phyloP scores from a whole-genome alignment of 2,113 vertebrate species.

The Mixornis gularis region DNA sequence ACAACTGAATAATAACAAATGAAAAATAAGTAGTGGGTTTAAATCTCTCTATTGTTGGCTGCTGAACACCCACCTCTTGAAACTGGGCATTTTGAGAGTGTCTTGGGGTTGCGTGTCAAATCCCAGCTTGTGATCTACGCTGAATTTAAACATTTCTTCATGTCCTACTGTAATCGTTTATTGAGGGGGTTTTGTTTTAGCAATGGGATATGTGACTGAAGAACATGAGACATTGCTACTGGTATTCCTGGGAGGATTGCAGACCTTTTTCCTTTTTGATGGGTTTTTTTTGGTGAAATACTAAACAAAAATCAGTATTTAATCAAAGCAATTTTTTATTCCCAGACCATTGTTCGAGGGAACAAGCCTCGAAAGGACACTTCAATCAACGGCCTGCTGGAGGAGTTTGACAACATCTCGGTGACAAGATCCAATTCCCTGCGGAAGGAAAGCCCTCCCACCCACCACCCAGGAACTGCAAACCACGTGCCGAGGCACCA shows the following conservation, averaged over 20 bases:
- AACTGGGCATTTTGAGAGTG: neutral
- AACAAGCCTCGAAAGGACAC: conserved; percentile 89
- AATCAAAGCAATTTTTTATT: conserved; percentile 55
- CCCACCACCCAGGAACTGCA: conserved; percentile 78
- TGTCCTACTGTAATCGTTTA: neutral
- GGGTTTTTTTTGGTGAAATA: neutral
- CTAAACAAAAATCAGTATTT: neutral
- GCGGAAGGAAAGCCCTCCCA: conserved; percentile 92
- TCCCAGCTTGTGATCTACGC: neutral
- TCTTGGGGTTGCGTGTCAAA: neutral
- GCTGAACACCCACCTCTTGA: neutral
- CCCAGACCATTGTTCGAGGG: conserved; percentile 94
- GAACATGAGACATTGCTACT: rapidly evolving
- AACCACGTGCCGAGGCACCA: conserved; percentile 71
- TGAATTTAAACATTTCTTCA: neutral
- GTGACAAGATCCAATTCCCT: conserved; percentile 97
- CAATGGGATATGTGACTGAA: neutral
- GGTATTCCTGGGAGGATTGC: neutral
- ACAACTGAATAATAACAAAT: neutral
- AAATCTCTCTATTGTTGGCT: neutral
- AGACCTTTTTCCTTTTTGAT: neutral
- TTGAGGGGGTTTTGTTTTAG: neutral
- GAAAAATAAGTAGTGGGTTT: neutral
- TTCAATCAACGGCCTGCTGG: conserved; percentile 94
- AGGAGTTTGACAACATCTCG: conserved; percentile 96